A percentile compares a stretch with the other conserved stretches of the same genome.
These are phyloP conservation scores for Lordiphosa fenestrarum DNA, from an alignment of 2,888 invertebrate genomes.

Conservation along the genomic window DNA sequence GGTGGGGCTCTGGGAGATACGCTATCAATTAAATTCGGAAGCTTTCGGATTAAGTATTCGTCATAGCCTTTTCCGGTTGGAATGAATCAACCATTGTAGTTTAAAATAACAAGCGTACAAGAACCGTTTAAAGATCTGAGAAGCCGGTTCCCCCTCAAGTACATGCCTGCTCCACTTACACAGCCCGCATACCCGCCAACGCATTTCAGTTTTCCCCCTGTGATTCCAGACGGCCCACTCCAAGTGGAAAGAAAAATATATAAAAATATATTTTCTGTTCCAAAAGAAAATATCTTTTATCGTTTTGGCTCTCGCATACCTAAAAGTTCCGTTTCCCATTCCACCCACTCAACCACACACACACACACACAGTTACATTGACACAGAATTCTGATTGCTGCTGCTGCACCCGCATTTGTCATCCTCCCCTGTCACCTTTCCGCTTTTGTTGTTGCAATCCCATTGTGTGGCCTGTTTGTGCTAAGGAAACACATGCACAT, in stretches of 20 bases:
- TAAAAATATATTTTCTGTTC: background rate
- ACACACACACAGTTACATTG: conserved; percentile 31
- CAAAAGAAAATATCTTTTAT: conserved; percentile 10
- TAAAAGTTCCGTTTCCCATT: conserved; percentile 21
- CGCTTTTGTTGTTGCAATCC: conserved; percentile 52
- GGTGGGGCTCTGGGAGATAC: too few species aligned
- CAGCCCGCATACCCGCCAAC: conserved; percentile 16
- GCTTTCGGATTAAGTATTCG: too few species aligned
- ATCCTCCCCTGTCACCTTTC: conserved; percentile 40
- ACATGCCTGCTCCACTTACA: background rate
- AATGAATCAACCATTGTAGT: too few species aligned
- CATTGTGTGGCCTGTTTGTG: conserved; percentile 54
- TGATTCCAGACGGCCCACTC: conserved; percentile 2
- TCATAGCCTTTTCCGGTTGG: too few species aligned
- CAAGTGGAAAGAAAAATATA: background rate
- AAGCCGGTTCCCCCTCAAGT: conserved; percentile 1
- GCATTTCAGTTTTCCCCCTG: conserved; percentile 5
- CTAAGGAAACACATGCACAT: conserved; percentile 42
- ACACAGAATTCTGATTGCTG: conserved; percentile 49
- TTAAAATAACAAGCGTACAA: too few species aligned
- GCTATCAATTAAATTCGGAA: too few species aligned
- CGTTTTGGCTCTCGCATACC: conserved; percentile 4
- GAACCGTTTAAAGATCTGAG: too few species aligned
- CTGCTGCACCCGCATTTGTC: conserved; percentile 46
- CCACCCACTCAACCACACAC: conserved; percentile 31